Conservation (phyloP, 2,888 invertebrate species). For the Platycheirus albimanus region DNA sequence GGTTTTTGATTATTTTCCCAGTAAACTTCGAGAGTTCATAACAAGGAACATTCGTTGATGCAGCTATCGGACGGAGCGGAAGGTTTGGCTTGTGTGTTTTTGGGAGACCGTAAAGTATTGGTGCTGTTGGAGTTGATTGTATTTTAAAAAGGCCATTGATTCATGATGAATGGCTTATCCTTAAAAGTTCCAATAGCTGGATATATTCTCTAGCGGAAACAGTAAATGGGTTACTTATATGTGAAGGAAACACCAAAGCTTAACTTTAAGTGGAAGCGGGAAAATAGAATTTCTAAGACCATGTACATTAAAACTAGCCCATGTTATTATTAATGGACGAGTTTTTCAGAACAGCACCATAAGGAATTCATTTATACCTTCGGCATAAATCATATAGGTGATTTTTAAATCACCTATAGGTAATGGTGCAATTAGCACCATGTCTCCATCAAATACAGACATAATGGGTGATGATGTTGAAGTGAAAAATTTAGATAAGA, state of each 20-base stretch:
- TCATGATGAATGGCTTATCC: too few relatives aligned
- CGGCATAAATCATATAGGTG: background rate
- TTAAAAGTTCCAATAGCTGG: too few relatives aligned
- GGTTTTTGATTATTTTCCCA: too few relatives aligned
- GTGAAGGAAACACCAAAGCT: background rate
- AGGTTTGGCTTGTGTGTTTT: too few relatives aligned
- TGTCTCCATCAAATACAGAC: too few relatives aligned
- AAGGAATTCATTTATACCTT: background rate
- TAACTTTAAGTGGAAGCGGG: background rate
- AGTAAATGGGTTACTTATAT: background rate
- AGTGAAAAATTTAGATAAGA: background rate
- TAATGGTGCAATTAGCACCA: background rate
- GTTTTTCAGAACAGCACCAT: background rate
- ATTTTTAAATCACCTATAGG: background rate
- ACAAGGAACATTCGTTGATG: too few relatives aligned
- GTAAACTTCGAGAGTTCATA: too few relatives aligned
- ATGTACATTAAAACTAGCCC: background rate
- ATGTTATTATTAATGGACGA: constrained; percentile 1
- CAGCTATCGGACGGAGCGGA: too few relatives aligned
- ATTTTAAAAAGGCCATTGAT: too few relatives aligned
- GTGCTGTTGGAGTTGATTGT: too few relatives aligned
- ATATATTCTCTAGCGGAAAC: background rate
- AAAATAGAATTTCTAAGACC: background rate
- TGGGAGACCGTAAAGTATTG: too few relatives aligned
- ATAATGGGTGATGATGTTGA: too few relatives aligned